Evolutionary conservation across 2,888 invertebrate genomes (phyloP).

Genomic region (Argyresthia goedartella): DNA sequence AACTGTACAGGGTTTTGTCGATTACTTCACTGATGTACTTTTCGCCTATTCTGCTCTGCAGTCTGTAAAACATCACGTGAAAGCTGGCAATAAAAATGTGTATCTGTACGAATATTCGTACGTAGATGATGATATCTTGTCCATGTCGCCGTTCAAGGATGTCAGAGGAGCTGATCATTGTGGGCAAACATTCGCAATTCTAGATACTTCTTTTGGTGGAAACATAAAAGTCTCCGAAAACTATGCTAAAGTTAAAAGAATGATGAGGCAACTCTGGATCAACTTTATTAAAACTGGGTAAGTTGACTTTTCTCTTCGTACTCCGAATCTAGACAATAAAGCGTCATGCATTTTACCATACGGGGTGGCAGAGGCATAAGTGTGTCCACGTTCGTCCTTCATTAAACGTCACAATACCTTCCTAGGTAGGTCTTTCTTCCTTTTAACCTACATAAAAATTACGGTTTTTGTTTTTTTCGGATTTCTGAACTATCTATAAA

Average conservation of each 20-base stretch:
- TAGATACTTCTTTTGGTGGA: background rate
- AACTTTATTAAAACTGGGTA: conserved; percentile 31
- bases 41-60: background rate
- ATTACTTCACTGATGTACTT: conserved; percentile 3
- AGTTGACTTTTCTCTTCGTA: conserved; percentile 8
- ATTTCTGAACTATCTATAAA: no score
- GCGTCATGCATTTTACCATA: no score
- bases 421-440: no score
- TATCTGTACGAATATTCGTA: background rate
- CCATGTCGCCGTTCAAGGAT: background rate
- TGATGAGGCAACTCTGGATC: conserved; percentile 27
- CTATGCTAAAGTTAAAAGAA: conserved; percentile 17
- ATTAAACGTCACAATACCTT: no score
- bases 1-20: background rate
- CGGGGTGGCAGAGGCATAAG: no score
- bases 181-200: background rate
- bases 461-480: no score
- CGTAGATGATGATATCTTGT: background rate
- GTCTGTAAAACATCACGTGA: background rate
- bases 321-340: no score
- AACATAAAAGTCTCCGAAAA: conserved; percentile 9
- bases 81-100: background rate
- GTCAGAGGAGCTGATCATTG: background rate
- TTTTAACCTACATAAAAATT: no score
- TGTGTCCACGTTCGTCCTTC: no score